Evolutionary conservation across 1,140 invertebrate species (phyloP), one percentile per base, ranked within the genome.

Genomic region (Muscidifurax raptorellus): DNA sequence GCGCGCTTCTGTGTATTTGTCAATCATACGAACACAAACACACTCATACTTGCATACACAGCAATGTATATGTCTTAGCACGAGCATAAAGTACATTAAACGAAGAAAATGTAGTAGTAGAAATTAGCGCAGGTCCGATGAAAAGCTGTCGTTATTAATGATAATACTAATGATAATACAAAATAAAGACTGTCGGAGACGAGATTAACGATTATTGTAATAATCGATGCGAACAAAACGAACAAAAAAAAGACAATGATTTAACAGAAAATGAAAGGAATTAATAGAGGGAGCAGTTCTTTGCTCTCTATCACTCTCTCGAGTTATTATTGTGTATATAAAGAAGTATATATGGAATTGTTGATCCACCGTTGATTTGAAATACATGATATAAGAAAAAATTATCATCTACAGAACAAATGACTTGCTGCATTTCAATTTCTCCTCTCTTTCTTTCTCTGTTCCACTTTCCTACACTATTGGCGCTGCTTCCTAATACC

Each of bases 331-430:
- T 84, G 18, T 85, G 79, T 85, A 85, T 0, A 85, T 85, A 85
- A 67, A 72, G 66, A 44, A 40, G 12, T 84, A 90, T 88, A 90
- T 87, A 88, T 91, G 75, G 66, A 88, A 90, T 89, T 92, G 91
- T 92, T 92, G 89, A 91, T 89, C 87, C 86, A 90, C 88, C 87
- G 79, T 85, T 85, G 88, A 76, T 92, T 92, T 90, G 88, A 92
- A 92, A 92, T 92, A 92, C 88, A 92, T 91, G 28, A 85, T 90
- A 78, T 78, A 80, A 84, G 36, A 18, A 82, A 67, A 82, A 79
- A 72, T 78, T 88, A 90, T 89, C 89, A 88, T 91, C 86, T 91
- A 89, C 87, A 90, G 83, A 78, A 87, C 69, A 89, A 86, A 86
- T 80, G 30, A 85, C 36, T 87, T 90, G 88, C 89, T 91, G 90